Percentiles rank a stretch among this genome's conserved stretches.
phyloP scores from a whole-genome alignment of 2,113 vertebrate species.

The Takifugu bimaculatus region DNA sequence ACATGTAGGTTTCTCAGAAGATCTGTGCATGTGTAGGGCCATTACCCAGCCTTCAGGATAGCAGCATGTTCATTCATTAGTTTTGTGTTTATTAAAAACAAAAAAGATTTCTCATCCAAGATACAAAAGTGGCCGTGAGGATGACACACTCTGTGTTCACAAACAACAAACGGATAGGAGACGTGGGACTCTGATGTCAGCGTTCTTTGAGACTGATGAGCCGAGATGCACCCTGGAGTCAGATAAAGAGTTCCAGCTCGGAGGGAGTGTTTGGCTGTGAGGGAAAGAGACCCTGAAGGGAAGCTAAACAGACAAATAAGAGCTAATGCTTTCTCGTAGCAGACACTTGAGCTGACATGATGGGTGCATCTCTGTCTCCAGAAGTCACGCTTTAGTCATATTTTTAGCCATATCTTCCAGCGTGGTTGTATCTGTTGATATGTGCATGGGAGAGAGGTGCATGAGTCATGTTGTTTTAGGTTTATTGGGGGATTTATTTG shows the following conservation, averaged over 20 bases:
- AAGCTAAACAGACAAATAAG: conserved; percentile 25
- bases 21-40: too few species aligned
- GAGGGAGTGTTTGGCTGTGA: background rate
- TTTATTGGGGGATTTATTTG: too few species aligned
- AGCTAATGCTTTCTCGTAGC: conserved; percentile 39
- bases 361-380: conserved; percentile 1
- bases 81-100: too few species aligned
- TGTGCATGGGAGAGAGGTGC: background rate
- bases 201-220: conserved; percentile 25
- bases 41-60: too few species aligned
- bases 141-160: conserved; percentile 10
- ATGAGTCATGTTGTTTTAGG: background rate
- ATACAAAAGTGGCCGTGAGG: conserved; percentile 4
- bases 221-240: conserved; percentile 19
- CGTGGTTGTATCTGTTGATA: background rate
- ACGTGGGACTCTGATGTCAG: conserved; percentile 11
- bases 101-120: too few species aligned
- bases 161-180: conserved; percentile 26
- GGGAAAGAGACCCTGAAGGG: conserved; percentile 4
- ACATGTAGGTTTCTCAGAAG: too few species aligned
- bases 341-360: conserved; percentile 12
- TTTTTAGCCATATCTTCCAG: too few species aligned
- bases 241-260: conserved; percentile 14
- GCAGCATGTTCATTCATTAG: too few species aligned
- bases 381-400: background rate